Evolutionary conservation across 2,888 invertebrate species (phyloP).

Genomic region (Dynastes hyllus): DNA sequence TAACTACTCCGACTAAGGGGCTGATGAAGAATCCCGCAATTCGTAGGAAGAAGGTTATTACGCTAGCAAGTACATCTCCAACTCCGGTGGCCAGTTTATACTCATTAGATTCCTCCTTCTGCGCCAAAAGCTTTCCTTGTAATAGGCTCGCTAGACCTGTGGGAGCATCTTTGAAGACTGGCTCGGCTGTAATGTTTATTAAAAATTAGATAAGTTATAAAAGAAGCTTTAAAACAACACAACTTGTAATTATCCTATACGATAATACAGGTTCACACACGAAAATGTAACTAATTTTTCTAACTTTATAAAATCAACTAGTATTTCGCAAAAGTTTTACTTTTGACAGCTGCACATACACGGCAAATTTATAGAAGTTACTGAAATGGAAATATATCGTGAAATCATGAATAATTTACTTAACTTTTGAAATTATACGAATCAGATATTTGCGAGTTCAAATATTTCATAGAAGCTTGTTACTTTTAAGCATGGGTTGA

Average conservation of each 20-base stretch:
- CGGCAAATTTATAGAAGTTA: too few species aligned
- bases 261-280: too few species aligned
- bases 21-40: constrained; percentile 19
- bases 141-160: constrained; percentile 4
- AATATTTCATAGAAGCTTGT: too few species aligned
- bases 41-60: constrained; percentile 3
- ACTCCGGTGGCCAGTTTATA: constrained; percentile 22
- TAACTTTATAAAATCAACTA: background rate
- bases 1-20: background rate
- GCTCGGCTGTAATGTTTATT: constrained; percentile 5
- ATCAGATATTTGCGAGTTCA: too few species aligned
- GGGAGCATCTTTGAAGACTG: background rate
- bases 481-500: too few species aligned
- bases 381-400: too few species aligned
- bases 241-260: too few species aligned
- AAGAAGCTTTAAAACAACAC: too few species aligned
- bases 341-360: background rate
- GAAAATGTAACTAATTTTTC: too few species aligned
- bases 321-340: background rate
- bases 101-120: background rate
- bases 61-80: background rate
- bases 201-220: too few species aligned
- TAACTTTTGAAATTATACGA: too few species aligned
- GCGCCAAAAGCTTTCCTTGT: constrained; percentile 2
- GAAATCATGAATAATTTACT: too few species aligned